Base-by-base conservation (phyloP, 2,113 vertebrate species). In the Dunckerocampus dactyliophorus region DNA sequence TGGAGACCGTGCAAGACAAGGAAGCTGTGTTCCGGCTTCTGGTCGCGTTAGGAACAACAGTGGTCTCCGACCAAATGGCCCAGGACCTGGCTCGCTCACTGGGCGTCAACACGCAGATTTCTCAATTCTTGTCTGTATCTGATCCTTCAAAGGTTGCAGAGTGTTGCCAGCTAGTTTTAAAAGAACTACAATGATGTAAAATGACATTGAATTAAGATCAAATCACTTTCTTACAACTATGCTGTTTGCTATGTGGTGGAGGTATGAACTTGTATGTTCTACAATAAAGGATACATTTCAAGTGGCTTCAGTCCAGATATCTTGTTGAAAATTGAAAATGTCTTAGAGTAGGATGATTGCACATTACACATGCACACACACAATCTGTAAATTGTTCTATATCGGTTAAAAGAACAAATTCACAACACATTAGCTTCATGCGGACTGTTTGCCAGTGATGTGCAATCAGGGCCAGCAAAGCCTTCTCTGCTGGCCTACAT, bases 21-120 rank as follows among this genome's bases (percentile, higher is more conserved):
- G 97, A 99, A 93, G 95, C 95, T 19, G 73, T 94, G 75, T 99
- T 99, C 88, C 92, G 96, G 91, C 88, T 98, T 57, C 91, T 99
- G 61, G 96, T 99, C 77, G 94, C 95, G 74, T 92, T 99, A 85
- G 97, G 97, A 82, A 99, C 96, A 3, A 91, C 94, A 6, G 92
- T 98, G 82, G 91, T 90, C 73, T 91, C 92, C 42, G 96, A 99
- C 85, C 74, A 76, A 77, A 94, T 92, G 48, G 94, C 95, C 74
- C 83, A 92, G 80, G 93, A 97, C 80, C 91, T 99, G 90, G 95
- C 95, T 58, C 94, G 92, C 77, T 98, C 94, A 54, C 87, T 99
- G 74, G 97, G 95, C 47, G 91, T 99, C 80, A 90, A 90, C 71
- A 92, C 94, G 81, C 97, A 98, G 87, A 94, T 99, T 77, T 93